Evolutionary conservation across 1,140 invertebrate species (phyloP), one percentile per base, ranked within the genome.

Genomic region (Conus betulinus): DNA sequence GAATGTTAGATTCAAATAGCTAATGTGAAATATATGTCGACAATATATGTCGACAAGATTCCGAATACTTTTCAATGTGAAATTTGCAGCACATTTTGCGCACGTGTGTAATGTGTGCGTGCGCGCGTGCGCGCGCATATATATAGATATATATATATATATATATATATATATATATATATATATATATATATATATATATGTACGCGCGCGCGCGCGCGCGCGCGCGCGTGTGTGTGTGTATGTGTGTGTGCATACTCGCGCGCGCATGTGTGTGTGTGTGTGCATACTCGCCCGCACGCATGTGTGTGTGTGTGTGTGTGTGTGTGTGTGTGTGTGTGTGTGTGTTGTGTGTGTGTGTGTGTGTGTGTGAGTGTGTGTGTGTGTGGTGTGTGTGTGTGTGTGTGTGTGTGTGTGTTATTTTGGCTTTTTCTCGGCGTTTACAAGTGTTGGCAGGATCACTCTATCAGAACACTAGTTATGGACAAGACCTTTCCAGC

Each of bases 201-300:
- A 55, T 84, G 82, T 84, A 55, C 63, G 82, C 25, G 82, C 63
- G 82, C 63, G 82, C 63, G 82, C 27, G 57, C 63, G 82, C 27
- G 82, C 63, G 82, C 27, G 82, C 63, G 55, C 11, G 82, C 63
- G 82, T 63, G 82, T 84, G 82, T 63, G 82, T 84, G 55, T 63
- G 82, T 84, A 55, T 84, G 82, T 84, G 82, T 84, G 82, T 67
- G 82, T 84, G 82, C 20, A 55, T 84, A 55, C 63, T 20, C 63
- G 82, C 63, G 57, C 63, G 82, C 63, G 57, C 63, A 25, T 67
- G 82, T 84, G 27, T 84, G 55, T 67, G 82, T 84, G 82, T 84
- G 82, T 84, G 82, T 84, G 57, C 63, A 52, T 53, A 20, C 8
- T 17, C 6, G n/a, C 6, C 15, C 51, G 57, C 63, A 55, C 63